Base-by-base conservation (phyloP, 2,113 vertebrate genomes). In the Coregonus clupeaformis region DNA sequence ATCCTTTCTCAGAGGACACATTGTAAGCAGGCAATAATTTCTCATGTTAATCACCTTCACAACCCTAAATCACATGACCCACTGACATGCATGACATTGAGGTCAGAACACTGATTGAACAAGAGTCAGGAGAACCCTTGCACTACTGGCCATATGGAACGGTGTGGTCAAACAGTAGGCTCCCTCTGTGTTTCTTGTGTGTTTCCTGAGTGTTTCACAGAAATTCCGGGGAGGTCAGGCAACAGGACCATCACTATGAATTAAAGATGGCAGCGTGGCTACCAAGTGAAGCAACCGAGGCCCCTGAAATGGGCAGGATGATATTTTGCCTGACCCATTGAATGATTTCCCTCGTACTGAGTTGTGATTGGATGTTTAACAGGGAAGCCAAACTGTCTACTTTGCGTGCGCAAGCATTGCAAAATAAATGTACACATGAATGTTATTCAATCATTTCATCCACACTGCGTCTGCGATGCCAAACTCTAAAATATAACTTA, bases 201-300 rank as follows among this genome's bases (percentile, higher is more conserved):
- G n/a, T 74, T 18, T 71, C 73, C 62, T 12, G 14, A 67, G 70
- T 79, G 80, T 70, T 69, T 73, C 69, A 25, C 73, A 75, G 70
- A 83, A 52, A 82, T 84, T 85, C 82, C 60, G 65, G 62, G 7
- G 20, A 57, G 6, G 30, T 66, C 77, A 77, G 86, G 87, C 81
- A 60, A 86, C 86, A 86, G 72, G 71, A 74, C 74, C 27, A 2
- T 27, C 27, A 76, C 80, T 77, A 91, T 89, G 83, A 90, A 91
- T 90, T 85, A 88, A 89, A 90, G 77, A 91, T 89, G 86, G 81
- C 82, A 83, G 75, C 70, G 36, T 84, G n/a, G 65, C 87, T 18
- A 18, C 3, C 75, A 79, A 13, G 64, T n/a, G n/a, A n/a, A n/a
- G 85, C 86, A 87, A 84, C 73, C 0, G 71, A 73, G 72, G 72